Evolutionary conservation across 1,140 invertebrate species (phyloP), one percentile per base, ranked within the genome.

Genomic region (Pseudomyrmex flavicornis): DNA sequence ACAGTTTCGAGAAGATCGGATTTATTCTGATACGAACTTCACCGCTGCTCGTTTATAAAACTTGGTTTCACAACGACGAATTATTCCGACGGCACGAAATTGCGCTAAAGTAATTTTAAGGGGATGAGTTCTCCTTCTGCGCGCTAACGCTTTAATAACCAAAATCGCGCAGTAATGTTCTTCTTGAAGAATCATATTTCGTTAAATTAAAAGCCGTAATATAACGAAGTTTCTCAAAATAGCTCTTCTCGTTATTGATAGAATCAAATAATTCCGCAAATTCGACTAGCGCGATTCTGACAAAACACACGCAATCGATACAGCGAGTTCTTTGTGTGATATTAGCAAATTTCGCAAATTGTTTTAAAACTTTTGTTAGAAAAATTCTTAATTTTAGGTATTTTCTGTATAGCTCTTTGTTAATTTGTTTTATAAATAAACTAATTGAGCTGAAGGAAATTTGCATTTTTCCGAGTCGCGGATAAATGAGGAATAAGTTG

Each of bases 31-130:
- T 77, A 54, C 48, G 0, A 20, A 70, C 15, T 66, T 69, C 52
- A 80, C n/a, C 44, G 58, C 3, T 20, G 22, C 69, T 65, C 1
- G 58, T 26, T 68, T 52, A 54, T 44, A 50, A 22, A 79, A 80
- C 73, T 72, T 68, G 68, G 59, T 86, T 82, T 58, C 58, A 58
- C 50, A 12, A 58, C 50, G 12, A 17, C 20, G 10, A 66, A 80
- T 80, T 85, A 80, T 72, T 68, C 46, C 13, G 12, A n/a, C 20
- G 12, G 15, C 46, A 17, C 54, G 48, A 56, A 66, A 22, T 77
- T 56, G 17, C 26, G 12, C 4, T 68, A 44, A 77, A 66, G 13
- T 66, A 68, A 56, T 68, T 68, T 54, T n/a, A 44, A 17, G 26
- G 54, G n/a, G 15, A 54, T 20, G 17, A 65, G 35, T 35, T 35